Evolutionary conservation across 2,888 invertebrate genomes (phyloP).

Genomic region (Hypselothyrea guttata): DNA sequence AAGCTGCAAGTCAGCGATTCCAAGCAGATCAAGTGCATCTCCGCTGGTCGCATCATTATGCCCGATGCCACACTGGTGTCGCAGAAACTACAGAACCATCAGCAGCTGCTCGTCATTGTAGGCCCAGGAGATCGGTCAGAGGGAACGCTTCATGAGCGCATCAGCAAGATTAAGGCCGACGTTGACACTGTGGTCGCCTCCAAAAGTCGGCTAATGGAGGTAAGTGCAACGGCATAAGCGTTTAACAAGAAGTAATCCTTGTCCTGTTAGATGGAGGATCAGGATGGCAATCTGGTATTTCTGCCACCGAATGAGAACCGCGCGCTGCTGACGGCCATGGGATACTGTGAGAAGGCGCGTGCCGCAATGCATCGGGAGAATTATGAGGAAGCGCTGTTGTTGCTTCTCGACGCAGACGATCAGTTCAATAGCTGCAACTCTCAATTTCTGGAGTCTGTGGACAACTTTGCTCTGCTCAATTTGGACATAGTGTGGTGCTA

Average conservation of each 20-base stretch:
- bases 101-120: conserved; percentile 86
- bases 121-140: conserved; percentile 82
- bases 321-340: conserved; percentile 89
- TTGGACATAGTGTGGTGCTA: conserved; percentile 96
- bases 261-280: conserved; percentile 86
- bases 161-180: conserved; percentile 84
- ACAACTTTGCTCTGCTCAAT: conserved; percentile 92
- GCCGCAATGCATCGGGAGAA: conserved; percentile 86
- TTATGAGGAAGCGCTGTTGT: conserved; percentile 87
- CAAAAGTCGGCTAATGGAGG: conserved; percentile 78
- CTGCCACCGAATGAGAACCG: conserved; percentile 88
- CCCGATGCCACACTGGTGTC: conserved; percentile 83
- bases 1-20: conserved; percentile 81
- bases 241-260: no score
- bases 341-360: conserved; percentile 91
- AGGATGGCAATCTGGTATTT: conserved; percentile 88
- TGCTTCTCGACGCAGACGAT: conserved; percentile 90
- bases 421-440: conserved; percentile 84
- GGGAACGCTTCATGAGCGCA: conserved; percentile 84
- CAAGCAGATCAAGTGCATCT: conserved; percentile 86
- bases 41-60: conserved; percentile 86
- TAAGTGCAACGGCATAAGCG: conserved; percentile 21
- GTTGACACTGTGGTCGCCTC: conserved; percentile 84
- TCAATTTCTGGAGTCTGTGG: conserved; percentile 85
- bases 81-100: conserved; percentile 87